Base-by-base conservation (phyloP, 2,888 invertebrate species). In the Drosophila aldrichi region DNA sequence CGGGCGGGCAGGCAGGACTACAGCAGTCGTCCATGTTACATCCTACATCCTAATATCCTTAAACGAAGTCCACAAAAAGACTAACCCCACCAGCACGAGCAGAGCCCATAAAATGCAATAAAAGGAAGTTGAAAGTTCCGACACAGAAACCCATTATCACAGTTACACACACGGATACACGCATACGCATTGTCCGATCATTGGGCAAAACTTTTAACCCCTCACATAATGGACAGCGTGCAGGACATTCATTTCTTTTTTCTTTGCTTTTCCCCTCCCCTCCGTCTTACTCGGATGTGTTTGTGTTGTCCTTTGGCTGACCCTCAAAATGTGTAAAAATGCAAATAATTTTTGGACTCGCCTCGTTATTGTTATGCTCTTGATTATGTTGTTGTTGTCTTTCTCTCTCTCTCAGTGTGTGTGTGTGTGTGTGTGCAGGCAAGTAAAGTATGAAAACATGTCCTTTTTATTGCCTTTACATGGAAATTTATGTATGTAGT, bases 71-170 rank as follows among this genome's bases (percentile, higher is more conserved):
- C 57, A 54, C 58, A 69, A 74, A 52, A 38, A 52, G 36, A 32
- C 20, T 25, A 38, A 54, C 62, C 67, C 60, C 48, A 77, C 57
- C 20, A 25, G 54, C 44, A 75, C 52, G 14, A 49, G 48, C 48
- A 29, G 74, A 79, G 70, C 66, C 84, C 89, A 90, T 90, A 90
- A 87, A 87, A 89, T 87, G 85, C 90, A 90, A 87, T 87, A 89
- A 87, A 87, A 87, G 88, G 80, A 90, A 87, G 90, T 86, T 88
- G 86, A 81, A 89, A 90, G 90, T 90, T 83, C 86, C 84, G 88
- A 89, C 90, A 87, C 84, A 90, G 89, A 90, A 87, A 89, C 88
- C 87, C 90, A 87, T 87, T 87, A 87, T 87, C 88, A 90, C 87
- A 87, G 87, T 89, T 78, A 74, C 77, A 67, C 72, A 64, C 70